Conservation (phyloP, 2,113 vertebrate species). For the Ictalurus punctatus region DNA sequence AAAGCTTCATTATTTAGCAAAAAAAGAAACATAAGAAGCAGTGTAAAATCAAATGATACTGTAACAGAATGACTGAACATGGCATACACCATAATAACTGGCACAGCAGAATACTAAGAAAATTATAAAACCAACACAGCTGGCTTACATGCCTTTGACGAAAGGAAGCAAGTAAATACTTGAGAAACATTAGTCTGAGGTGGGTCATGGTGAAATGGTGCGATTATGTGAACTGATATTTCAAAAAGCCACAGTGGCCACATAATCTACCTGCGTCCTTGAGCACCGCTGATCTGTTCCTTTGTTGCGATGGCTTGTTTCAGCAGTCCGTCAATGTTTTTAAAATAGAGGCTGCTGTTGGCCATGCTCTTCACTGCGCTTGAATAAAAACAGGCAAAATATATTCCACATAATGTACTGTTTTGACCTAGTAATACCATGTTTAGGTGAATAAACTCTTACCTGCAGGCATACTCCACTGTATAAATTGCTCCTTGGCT, state of each 20-base stretch:
- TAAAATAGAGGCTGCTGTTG: slow-evolving; percentile 90
- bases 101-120: neutral
- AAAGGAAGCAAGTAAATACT: neutral
- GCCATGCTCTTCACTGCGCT: slow-evolving; percentile 94
- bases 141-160: neutral
- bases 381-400: slow-evolving; percentile 26
- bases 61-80: slow-evolving; percentile 5
- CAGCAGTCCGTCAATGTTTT: slow-evolving; percentile 87
- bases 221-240: neutral
- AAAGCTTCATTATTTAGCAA: neutral
- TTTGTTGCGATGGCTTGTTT: slow-evolving; percentile 81
- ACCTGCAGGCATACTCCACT: slow-evolving; percentile 98
- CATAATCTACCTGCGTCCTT: slow-evolving; percentile 82
- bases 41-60: slow-evolving; percentile 22
- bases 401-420: neutral
- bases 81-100: neutral
- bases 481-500: slow-evolving; percentile 96
- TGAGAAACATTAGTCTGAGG: neutral
- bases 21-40: slow-evolving; percentile 29
- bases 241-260: neutral
- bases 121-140: neutral
- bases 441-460: slow-evolving; percentile 33
- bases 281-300: slow-evolving; percentile 80
- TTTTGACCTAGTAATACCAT: neutral
- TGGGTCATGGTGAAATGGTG: neutral